phyloP scores from a whole-genome alignment of 2,113 vertebrate species.

The Girardinichthys multiradiatus region DNA sequence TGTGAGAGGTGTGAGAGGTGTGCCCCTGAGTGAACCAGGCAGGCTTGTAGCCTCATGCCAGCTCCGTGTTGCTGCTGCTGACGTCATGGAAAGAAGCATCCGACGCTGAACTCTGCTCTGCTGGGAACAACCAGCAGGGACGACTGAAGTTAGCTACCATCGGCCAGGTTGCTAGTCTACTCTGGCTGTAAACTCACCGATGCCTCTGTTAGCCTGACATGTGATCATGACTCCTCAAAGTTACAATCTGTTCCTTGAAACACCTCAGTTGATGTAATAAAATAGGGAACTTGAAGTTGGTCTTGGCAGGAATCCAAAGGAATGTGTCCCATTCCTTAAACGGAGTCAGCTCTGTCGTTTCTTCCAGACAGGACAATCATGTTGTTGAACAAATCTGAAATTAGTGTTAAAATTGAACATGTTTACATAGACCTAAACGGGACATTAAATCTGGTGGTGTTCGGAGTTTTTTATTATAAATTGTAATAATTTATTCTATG shows the following conservation, averaged over 20 bases:
- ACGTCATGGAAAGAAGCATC: constrained; percentile 78
- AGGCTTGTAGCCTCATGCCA: constrained; percentile 70
- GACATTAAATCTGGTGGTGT: too few species aligned
- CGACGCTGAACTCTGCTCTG: constrained; percentile 57
- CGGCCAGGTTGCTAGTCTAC: constrained; percentile 9
- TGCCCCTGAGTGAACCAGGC: constrained; percentile 55
- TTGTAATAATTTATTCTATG: too few species aligned
- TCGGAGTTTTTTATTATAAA: too few species aligned
- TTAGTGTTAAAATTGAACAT: too few species aligned
- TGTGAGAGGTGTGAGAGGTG: constrained; percentile 35
- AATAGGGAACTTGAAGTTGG: background rate
- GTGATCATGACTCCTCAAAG: background rate
- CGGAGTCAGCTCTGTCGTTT: too few species aligned
- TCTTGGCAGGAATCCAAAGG: too few species aligned
- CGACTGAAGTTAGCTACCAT: constrained; percentile 34
- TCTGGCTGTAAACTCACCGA: background rate
- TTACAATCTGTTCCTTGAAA: background rate
- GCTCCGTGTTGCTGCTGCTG: constrained; percentile 50
- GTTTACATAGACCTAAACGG: too few species aligned
- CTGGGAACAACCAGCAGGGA: constrained; percentile 44
- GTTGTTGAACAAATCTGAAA: too few species aligned
- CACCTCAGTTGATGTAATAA: background rate
- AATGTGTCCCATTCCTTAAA: too few species aligned
- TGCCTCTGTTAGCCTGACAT: background rate
- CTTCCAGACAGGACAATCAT: too few species aligned